These are phyloP conservation scores for Nemopilema nomurai DNA, from an alignment of 30 jellyfish, hydroid and myxozoan genomes.

Conservation along the genomic window DNA sequence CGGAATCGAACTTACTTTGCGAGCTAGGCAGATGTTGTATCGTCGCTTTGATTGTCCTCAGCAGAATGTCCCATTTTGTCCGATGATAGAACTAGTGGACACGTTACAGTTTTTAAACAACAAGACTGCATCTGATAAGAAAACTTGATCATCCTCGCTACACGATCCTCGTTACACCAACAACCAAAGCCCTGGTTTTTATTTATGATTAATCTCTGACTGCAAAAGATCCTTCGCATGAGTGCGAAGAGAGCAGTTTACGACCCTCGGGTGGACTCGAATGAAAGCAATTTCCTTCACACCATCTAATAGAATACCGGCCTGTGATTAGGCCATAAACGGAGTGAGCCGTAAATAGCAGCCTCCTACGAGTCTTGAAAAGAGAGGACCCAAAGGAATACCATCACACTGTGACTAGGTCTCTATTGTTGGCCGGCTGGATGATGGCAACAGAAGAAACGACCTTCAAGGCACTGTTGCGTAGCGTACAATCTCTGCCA, in stretches of 20 bases:
- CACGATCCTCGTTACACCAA: too few relatives aligned
- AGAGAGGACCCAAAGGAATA: not conserved
- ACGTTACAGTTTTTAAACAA: too few relatives aligned
- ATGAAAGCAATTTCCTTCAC: not conserved
- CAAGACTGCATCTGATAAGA: too few relatives aligned
- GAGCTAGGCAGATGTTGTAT: too few relatives aligned
- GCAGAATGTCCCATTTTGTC: too few relatives aligned
- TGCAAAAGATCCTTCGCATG: not conserved
- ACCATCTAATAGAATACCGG: not conserved
- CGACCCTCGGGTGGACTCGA: not conserved
- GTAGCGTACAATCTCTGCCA: too few relatives aligned
- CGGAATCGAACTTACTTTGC: too few relatives aligned
- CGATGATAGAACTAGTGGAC: too few relatives aligned
- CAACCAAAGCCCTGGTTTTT: too few relatives aligned
- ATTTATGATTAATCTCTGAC: too few relatives aligned
- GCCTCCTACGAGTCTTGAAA: not conserved
- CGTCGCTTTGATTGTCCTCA: too few relatives aligned
- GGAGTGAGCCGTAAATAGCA: not conserved
- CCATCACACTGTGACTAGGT: not conserved
- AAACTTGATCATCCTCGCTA: too few relatives aligned
- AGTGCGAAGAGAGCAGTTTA: not conserved
- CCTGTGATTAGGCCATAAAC: not conserved
- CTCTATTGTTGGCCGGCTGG: not conserved
- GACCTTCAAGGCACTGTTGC: not conserved
- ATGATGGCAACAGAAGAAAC: not conserved